A percentile compares a stretch with the other conserved stretches of the same genome.
Conservation (phyloP, 1,140 invertebrate genomes). For the Cyphomyrmex costatus region DNA sequence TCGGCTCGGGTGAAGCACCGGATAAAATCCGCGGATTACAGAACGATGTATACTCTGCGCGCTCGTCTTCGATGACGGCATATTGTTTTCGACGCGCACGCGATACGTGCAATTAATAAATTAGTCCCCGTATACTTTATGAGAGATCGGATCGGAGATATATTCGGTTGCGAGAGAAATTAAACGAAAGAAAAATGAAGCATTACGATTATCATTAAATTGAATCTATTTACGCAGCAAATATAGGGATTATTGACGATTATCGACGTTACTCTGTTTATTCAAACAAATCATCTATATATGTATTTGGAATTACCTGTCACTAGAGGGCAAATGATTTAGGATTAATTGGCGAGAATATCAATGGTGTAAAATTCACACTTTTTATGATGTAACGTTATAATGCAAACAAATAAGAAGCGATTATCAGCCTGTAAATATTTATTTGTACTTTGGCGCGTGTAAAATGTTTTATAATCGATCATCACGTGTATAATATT, state of each 20-base stretch:
- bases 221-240: background rate
- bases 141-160: too few species aligned
- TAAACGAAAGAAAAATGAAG: background rate
- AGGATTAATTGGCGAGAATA: background rate
- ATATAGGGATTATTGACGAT: conserved; percentile 12
- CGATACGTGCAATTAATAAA: conserved; percentile 18
- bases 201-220: background rate
- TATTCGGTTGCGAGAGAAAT: background rate
- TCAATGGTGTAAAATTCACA: conserved; percentile 12
- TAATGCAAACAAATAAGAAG: conserved; percentile 9
- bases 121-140: background rate
- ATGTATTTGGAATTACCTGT: background rate
- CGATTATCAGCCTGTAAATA: background rate
- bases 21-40: conserved; percentile 39
- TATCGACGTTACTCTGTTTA: background rate
- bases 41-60: background rate
- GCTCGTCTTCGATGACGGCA: conserved; percentile 12
- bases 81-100: conserved; percentile 29
- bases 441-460: background rate
- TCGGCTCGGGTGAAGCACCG: conserved; percentile 5
- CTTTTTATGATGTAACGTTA: background rate
- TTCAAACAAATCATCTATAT: background rate
- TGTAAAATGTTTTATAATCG: conserved; percentile 31
- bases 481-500: conserved; percentile 24
- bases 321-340: background rate